phyloP scores from a whole-genome alignment of 1,140 invertebrate genomes.

The Drosophila ercepeae region DNA sequence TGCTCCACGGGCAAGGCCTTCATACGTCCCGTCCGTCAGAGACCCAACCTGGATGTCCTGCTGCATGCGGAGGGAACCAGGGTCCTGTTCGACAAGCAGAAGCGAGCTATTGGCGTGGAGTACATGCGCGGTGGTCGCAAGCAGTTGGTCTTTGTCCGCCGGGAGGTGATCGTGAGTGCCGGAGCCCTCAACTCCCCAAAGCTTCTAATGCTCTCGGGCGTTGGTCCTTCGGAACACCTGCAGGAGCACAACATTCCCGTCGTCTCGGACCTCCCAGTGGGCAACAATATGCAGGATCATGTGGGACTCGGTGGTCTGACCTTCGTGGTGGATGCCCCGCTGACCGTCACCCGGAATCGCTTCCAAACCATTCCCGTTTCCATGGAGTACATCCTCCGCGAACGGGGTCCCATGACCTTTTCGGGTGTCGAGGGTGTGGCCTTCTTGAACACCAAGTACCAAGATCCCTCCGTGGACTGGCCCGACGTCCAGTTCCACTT shows the following conservation, averaged over 20 bases:
- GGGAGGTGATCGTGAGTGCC: constrained; percentile 92
- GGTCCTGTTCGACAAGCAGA: constrained; percentile 88
- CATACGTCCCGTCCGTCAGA: constrained; percentile 90
- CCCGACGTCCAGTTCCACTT: constrained; percentile 95
- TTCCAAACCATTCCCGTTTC: constrained; percentile 91
- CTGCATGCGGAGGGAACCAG: constrained; percentile 91
- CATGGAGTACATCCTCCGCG: constrained; percentile 92
- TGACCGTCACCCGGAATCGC: constrained; percentile 90
- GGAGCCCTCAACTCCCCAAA: constrained; percentile 93
- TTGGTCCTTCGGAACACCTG: constrained; percentile 92
- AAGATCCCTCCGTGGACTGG: constrained; percentile 89
- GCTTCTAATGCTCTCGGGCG: constrained; percentile 94
- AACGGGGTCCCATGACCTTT: constrained; percentile 91
- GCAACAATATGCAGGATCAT: constrained; percentile 90
- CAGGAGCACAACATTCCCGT: constrained; percentile 90
- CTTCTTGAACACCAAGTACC: constrained; percentile 93
- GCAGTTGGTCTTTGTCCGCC: constrained; percentile 87
- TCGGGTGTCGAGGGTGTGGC: constrained; percentile 92
- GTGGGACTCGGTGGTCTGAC: constrained; percentile 92
- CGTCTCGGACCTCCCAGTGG: constrained; percentile 90
- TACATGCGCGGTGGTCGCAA: constrained; percentile 88
- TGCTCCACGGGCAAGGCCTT: constrained; percentile 96
- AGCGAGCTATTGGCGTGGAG: constrained; percentile 90
- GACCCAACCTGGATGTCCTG: constrained; percentile 92
- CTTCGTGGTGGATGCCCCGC: constrained; percentile 91